phyloP scores from a whole-genome alignment of 2,888 invertebrate species.

The Gymnoscelis rufifasciata region DNA sequence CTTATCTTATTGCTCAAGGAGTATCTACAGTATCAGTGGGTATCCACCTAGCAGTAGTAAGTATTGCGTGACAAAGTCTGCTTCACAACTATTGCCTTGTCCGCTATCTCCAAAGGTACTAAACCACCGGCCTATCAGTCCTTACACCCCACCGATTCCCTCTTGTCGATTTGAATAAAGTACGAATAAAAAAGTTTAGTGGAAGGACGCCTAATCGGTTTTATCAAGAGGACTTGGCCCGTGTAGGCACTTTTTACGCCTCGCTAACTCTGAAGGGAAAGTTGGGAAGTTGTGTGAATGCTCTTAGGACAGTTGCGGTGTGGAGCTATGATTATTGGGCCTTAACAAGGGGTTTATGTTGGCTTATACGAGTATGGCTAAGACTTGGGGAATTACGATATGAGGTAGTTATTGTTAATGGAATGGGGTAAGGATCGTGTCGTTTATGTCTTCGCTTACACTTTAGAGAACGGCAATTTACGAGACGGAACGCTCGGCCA shows the following conservation, averaged over 20 bases:
- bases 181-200: slow-evolving; percentile 58
- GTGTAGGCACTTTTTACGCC: slow-evolving; percentile 51
- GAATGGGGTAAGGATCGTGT: too few species aligned
- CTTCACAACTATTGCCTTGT: slow-evolving; percentile 56
- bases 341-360: too few species aligned
- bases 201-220: slow-evolving; percentile 54
- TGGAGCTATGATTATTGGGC: slow-evolving; percentile 8
- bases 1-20: too few species aligned
- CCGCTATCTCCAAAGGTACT: slow-evolving; percentile 46
- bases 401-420: too few species aligned
- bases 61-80: slow-evolving; percentile 40
- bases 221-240: slow-evolving; percentile 47
- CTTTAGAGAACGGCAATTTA: too few species aligned
- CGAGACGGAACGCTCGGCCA: too few species aligned
- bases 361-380: too few species aligned
- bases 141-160: slow-evolving; percentile 56
- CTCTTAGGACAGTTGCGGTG: slow-evolving; percentile 11
- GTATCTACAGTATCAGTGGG: too few species aligned
- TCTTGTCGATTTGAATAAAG: slow-evolving; percentile 64
- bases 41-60: too few species aligned
- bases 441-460: too few species aligned
- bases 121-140: slow-evolving; percentile 58
- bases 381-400: too few species aligned
- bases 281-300: slow-evolving; percentile 32
- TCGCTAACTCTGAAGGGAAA: slow-evolving; percentile 40